Conservation (phyloP, 2,113 vertebrate genomes). For the Ictalurus punctatus region DNA sequence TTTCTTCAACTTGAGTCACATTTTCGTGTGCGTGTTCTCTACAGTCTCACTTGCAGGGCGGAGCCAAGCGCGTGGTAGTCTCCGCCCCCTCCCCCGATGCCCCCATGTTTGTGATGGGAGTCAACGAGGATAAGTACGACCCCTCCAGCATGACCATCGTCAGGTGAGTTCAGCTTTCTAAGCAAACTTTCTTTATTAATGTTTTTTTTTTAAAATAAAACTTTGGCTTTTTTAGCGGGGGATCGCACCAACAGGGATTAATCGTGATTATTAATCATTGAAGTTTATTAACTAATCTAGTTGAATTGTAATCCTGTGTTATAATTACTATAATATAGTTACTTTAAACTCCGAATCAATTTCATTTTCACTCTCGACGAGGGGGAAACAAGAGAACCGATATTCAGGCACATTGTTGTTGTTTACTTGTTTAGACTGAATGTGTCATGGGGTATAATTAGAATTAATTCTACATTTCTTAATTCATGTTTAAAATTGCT, state of each 20-base stretch:
- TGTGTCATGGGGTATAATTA: neutral
- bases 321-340: neutral
- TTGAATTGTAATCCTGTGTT: neutral
- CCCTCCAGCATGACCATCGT: constrained; percentile 80
- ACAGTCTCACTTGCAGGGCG: constrained; percentile 78
- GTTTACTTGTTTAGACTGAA: neutral
- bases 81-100: constrained; percentile 84
- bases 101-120: constrained; percentile 89
- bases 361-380: too few relatives aligned
- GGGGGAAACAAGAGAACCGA: neutral
- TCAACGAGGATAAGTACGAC: constrained; percentile 84
- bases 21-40: neutral
- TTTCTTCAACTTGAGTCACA: neutral
- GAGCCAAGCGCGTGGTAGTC: constrained; percentile 81
- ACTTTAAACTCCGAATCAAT: too few relatives aligned
- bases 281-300: neutral
- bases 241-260: neutral
- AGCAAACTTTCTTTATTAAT: neutral
- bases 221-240: neutral
- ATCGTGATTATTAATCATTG: neutral
- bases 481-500: neutral
- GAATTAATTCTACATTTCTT: neutral
- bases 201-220: too few relatives aligned
- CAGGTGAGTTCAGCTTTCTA: constrained; percentile 70
- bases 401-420: neutral